Evolutionary conservation across 2,797 vertebrate genomes (phyloP), one percentile per base, ranked within the genome.

Genomic region (Kryptolebias ocellatus): DNA sequence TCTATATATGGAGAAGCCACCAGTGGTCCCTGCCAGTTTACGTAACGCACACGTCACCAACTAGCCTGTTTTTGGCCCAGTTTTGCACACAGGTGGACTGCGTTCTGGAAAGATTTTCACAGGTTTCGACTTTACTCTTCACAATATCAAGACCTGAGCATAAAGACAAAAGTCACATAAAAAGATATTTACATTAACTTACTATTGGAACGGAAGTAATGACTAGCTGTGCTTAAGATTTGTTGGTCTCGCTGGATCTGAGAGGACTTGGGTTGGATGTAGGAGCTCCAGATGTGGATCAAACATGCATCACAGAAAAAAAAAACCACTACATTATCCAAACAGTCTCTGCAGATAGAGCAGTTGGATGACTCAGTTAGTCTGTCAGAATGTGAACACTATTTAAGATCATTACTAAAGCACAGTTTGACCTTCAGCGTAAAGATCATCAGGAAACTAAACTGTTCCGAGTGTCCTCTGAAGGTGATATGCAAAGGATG

Each of bases 41-140:
- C 39, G 64, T 73, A 83, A 86, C 45, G 70, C 55, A 45, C n/a
- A 83, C 67, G 71, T 86, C 83, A 90, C 53, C 18, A 14, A 71
- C 52, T 51, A 76, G 70, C 73, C 60, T 79, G 64, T 64, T 71
- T 72, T 74, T 83, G 83, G 84, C 82, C 46, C 47, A 28, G 53
- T 46, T 20, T 4, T 47, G 57, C 57, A 77, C 63, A 74, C 84
- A 91, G 87, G 83, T 89, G 79, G 56, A 53, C 31, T 28, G 15
- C 9, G 9, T n/a, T 64, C 52, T 76, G 50, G 78, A 76, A 72
- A 20, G n/a, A 47, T 17, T 64, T 24, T 87, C 46, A 65, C 60
- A 79, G 66, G 60, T 81, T 28, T 70, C 5, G 34, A 4, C 68
- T 67, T 68, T 31, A 18, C 12, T 69, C n/a, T 45, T 28, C 28